A percentile compares a stretch with the other conserved stretches of the same genome.
Evolutionary conservation across 2,888 invertebrate species (phyloP).

Genomic region (Acleris holmiana): DNA sequence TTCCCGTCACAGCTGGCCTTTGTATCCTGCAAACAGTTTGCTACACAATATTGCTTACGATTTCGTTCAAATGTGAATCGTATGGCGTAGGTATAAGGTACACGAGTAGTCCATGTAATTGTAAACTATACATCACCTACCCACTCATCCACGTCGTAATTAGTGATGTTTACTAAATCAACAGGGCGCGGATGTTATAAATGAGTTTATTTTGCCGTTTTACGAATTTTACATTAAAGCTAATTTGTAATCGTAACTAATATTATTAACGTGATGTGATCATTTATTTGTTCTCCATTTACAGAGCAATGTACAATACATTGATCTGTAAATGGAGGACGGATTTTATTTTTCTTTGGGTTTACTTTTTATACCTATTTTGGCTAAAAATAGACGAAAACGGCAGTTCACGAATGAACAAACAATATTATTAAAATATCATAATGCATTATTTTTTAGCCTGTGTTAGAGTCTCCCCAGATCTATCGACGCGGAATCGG

Average conservation of each 20-base stretch:
- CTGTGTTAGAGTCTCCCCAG: no score
- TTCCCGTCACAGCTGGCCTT: slow-evolving; percentile 65
- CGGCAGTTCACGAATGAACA: no score
- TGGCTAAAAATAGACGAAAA: no score
- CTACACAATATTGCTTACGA: slow-evolving; percentile 9
- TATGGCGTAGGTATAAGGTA: slow-evolving; percentile 10
- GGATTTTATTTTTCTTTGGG: no score
- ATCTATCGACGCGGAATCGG: no score
- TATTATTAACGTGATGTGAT: background rate
- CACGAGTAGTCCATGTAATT: background rate
- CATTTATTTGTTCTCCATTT: background rate
- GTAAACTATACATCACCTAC: slow-evolving; percentile 18
- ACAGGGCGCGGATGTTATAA: slow-evolving; percentile 26
- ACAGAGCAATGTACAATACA: no score
- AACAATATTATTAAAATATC: no score
- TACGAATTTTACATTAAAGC: slow-evolving; percentile 1
- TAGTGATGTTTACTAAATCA: slow-evolving; percentile 36
- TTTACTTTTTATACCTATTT: no score
- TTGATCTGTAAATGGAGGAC: no score
- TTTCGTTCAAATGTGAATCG: slow-evolving; percentile 8
- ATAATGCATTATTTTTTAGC: no score
- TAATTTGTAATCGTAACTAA: background rate
- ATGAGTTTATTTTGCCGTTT: slow-evolving; percentile 28
- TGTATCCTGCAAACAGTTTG: slow-evolving; percentile 39
- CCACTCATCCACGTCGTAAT: slow-evolving; percentile 31